Percentiles rank a stretch among this genome's conserved stretches.
phyloP scores from a whole-genome alignment of 1,140 invertebrate species.

The Ips nitidus region DNA sequence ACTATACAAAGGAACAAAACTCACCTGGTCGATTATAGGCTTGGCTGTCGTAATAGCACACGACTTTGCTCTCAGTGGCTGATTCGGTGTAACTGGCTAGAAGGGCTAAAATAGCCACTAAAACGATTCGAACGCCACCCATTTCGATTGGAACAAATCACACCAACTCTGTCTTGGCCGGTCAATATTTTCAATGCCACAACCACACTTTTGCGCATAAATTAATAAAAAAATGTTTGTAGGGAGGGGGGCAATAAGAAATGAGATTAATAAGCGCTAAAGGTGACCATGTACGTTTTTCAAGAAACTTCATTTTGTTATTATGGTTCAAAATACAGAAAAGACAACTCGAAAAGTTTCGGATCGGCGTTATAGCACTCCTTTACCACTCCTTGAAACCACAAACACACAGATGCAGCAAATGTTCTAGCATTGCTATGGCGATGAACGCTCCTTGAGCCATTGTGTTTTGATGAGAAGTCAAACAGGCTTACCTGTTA shows the following conservation, averaged over 20 bases:
- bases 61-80: conserved; percentile 55
- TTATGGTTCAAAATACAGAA: conserved; percentile 46
- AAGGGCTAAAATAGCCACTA: not conserved
- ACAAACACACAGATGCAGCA: conserved; percentile 45
- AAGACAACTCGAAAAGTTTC: conserved; percentile 48
- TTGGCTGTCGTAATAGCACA: conserved; percentile 71
- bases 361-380: conserved; percentile 45
- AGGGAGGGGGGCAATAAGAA: too few species aligned
- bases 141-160: not conserved
- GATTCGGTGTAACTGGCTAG: not conserved
- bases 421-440: conserved; percentile 31
- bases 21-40: conserved; percentile 65
- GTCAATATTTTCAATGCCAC: too few species aligned
- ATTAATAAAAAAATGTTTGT: too few species aligned
- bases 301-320: conserved; percentile 12
- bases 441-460: conserved; percentile 47
- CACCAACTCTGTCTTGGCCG: too few species aligned
- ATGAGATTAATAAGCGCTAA: too few species aligned
- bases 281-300: not conserved
- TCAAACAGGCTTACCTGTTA: conserved; percentile 46
- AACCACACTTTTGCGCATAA: too few species aligned
- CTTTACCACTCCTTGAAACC: conserved; percentile 42
- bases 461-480: conserved; percentile 48
- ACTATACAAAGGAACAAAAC: not conserved
- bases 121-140: not conserved